These are phyloP conservation scores for Ophiothrix spiculata DNA, from an alignment of 35 echinoderm and acorn worm genomes.

Conservation along the genomic window DNA sequence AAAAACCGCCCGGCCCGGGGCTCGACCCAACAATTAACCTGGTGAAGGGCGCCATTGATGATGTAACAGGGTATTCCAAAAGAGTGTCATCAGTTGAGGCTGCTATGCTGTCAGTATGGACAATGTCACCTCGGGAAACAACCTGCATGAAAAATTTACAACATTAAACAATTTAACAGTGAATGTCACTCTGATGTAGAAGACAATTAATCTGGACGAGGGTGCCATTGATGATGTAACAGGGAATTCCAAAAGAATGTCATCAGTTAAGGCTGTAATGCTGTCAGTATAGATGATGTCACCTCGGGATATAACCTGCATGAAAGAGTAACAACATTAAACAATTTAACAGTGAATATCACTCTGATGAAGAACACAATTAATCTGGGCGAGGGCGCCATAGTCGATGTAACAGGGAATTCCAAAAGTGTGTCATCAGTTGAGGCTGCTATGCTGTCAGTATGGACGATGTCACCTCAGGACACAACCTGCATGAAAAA, in stretches of 20 bases:
- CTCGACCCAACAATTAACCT: slow-evolving; percentile 71
- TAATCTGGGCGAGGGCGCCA: slow-evolving; percentile 74
- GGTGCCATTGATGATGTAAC: slow-evolving; percentile 65
- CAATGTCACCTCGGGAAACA: slow-evolving; percentile 62
- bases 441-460: slow-evolving; percentile 16
- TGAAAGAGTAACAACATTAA: too few species aligned
- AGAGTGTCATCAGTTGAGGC: slow-evolving; percentile 27
- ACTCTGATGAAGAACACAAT: slow-evolving; percentile 61
- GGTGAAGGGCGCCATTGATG: slow-evolving; percentile 66
- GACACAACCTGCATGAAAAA: slow-evolving; percentile 53
- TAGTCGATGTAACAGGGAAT: slow-evolving; percentile 29
- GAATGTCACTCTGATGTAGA: too few species aligned
- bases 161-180: too few species aligned
- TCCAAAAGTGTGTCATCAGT: slow-evolving; percentile 12
- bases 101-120: slow-evolving; percentile 5
- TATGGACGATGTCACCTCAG: slow-evolving; percentile 55
- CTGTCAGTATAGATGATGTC: slow-evolving; percentile 40
- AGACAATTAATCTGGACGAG: slow-evolving; percentile 59
- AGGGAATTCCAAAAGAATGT: slow-evolving; percentile 1
- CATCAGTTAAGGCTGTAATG: slow-evolving; percentile 2
- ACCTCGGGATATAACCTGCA: slow-evolving; percentile 68
- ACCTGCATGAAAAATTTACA: too few species aligned
- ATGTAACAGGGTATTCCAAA: not conserved
- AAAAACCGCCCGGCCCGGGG: too few species aligned
- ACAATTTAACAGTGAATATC: too few species aligned